Evolutionary conservation across 1,140 invertebrate species (phyloP).

Genomic region (Scaptomyza graminum): DNA sequence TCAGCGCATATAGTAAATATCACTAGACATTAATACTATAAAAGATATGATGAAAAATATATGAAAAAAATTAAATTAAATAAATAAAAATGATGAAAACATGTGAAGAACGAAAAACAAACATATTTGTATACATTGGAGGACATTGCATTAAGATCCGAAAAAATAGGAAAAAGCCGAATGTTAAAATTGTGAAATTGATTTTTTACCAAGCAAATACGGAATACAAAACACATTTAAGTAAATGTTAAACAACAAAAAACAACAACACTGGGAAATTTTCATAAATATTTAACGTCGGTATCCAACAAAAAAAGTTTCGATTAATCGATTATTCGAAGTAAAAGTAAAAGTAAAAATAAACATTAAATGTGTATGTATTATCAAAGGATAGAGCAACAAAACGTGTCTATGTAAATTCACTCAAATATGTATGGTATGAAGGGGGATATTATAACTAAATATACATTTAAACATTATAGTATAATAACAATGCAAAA

Average conservation of each 20-base stretch:
- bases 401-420: slow-evolving; percentile 28
- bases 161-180: no score
- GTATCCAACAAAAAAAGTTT: background rate
- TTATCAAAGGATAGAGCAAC: slow-evolving; percentile 18
- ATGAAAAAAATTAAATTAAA: background rate
- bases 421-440: slow-evolving; percentile 9
- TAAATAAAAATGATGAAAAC: slow-evolving; percentile 4
- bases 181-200: slow-evolving; percentile 47
- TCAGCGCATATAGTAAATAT: slow-evolving; percentile 48
- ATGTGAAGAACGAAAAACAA: no score
- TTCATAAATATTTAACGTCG: slow-evolving; percentile 10
- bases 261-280: slow-evolving; percentile 3
- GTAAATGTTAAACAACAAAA: background rate
- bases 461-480: slow-evolving; percentile 43
- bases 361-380: slow-evolving; percentile 30
- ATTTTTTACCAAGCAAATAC: slow-evolving; percentile 47
- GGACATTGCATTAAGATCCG: slow-evolving; percentile 7
- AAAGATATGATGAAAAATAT: background rate
- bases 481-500: slow-evolving; percentile 21
- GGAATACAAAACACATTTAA: slow-evolving; percentile 8
- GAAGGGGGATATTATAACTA: slow-evolving; percentile 24
- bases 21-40: slow-evolving; percentile 64
- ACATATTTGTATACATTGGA: slow-evolving; percentile 24
- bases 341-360: slow-evolving; percentile 8
- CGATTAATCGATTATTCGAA: slow-evolving; percentile 11